A percentile compares a stretch with the other conserved stretches of the same genome.
Evolutionary conservation across 1,140 invertebrate genomes (phyloP).

Genomic region (Littorina saxatilis): DNA sequence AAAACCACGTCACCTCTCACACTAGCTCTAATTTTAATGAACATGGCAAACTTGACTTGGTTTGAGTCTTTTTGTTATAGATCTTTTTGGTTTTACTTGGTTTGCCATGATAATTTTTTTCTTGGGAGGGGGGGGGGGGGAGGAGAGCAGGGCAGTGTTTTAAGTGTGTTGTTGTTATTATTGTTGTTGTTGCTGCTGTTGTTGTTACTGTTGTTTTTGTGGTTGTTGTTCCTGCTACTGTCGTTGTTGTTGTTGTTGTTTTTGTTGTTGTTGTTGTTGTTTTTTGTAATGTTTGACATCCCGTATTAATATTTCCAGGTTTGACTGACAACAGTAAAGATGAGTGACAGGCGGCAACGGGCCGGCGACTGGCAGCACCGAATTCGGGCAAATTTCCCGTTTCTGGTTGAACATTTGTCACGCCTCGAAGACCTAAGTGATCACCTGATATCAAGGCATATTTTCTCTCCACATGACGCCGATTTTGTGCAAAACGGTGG

Average conservation of each 20-base stretch:
- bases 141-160: no score
- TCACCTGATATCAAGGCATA: background rate
- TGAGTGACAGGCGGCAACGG: background rate
- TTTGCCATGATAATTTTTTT: no score
- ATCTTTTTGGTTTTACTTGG: no score
- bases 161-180: no score
- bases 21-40: no score
- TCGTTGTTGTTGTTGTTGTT: background rate
- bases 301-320: no score
- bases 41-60: no score
- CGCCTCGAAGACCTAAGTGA: background rate
- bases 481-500: background rate
- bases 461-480: background rate
- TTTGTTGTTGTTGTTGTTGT: no score
- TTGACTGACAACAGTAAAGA: background rate
- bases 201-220: background rate
- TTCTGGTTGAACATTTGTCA: background rate
- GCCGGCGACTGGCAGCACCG: background rate
- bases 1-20: no score
- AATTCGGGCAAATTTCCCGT: background rate
- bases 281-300: no score
- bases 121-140: no score
- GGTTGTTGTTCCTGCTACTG: background rate
- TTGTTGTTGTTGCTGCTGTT: background rate
- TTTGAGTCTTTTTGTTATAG: no score